A percentile compares a stretch with the other conserved stretches of the same genome.
Evolutionary conservation across 2,888 invertebrate genomes (phyloP).

Genomic region (Eupithecia tripunctaria): DNA sequence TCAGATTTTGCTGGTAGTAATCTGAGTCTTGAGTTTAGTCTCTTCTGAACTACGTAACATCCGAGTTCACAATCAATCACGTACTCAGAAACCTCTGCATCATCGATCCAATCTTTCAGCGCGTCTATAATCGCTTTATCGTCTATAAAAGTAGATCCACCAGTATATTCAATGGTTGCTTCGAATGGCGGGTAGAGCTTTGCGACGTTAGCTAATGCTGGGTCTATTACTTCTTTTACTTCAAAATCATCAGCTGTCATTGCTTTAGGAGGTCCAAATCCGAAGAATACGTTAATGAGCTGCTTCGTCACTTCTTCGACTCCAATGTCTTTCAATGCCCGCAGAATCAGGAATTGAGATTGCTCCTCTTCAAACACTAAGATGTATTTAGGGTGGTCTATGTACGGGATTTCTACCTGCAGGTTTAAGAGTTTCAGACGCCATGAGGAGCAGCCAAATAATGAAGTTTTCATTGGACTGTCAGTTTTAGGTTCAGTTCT

Average conservation of each 20-base stretch:
- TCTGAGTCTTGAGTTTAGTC: conserved; percentile 16
- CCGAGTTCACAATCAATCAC: conserved; percentile 20
- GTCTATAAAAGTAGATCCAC: neutral
- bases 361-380: conserved; percentile 12
- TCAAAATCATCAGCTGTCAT: neutral
- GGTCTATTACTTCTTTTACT: neutral
- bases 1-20: neutral
- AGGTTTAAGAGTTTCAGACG: neutral
- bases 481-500: neutral
- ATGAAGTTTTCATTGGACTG: neutral
- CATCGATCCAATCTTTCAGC: conserved; percentile 9
- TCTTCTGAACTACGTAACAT: conserved; percentile 21
- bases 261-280: conserved; percentile 15
- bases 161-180: neutral
- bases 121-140: conserved; percentile 2
- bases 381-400: conserved; percentile 11
- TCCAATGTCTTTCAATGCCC: neutral
- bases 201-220: conserved; percentile 5
- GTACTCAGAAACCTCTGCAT: conserved; percentile 2
- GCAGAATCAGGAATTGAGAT: conserved; percentile 18
- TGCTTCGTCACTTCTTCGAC: neutral
- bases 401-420: conserved; percentile 6
- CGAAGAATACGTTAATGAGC: conserved; percentile 5
- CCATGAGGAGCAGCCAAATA: neutral
- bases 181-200: neutral